Evolutionary conservation across 2,113 vertebrate genomes (phyloP).

Genomic region (Tragelaphus strepsiceros): DNA sequence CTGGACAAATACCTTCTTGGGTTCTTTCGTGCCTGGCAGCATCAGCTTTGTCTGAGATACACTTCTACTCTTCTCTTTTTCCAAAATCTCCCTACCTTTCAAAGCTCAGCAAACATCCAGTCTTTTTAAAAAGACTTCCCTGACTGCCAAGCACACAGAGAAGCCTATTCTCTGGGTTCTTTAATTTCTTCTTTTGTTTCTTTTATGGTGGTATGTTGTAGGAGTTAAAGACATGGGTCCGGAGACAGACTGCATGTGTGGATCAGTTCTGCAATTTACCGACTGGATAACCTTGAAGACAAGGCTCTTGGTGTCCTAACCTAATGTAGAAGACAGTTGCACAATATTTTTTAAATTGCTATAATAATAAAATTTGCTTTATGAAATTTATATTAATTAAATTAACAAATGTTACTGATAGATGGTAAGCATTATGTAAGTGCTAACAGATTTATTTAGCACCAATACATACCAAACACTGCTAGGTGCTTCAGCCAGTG

Average conservation of each 20-base stretch:
- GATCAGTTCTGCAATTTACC: neutral
- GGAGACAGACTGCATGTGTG: rapidly evolving
- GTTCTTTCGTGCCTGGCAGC: neutral
- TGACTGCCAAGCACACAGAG: neutral
- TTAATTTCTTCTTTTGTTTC: neutral
- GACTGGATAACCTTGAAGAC: neutral
- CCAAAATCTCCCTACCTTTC: neutral
- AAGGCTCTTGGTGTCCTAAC: neutral
- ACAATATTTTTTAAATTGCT: neutral
- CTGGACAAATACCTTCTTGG: neutral
- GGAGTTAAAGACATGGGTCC: neutral
- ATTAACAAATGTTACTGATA: neutral
- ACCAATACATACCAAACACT: neutral
- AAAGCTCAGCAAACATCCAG: conserved; percentile 3
- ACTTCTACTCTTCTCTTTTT: neutral
- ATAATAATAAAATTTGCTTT: neutral
- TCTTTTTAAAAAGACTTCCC: neutral
- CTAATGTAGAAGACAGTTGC: neutral
- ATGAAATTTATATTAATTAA: neutral
- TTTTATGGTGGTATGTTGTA: neutral
- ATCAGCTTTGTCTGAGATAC: neutral
- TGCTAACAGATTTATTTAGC: neutral
- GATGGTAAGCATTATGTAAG: neutral
- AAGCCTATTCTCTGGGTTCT: conserved; percentile 10
- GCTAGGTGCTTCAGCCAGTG: neutral